A percentile compares a stretch with the other conserved stretches of the same genome.
Evolutionary conservation across 2,113 vertebrate species (phyloP).

Genomic region (Leptobrachium ailaonicum): DNA sequence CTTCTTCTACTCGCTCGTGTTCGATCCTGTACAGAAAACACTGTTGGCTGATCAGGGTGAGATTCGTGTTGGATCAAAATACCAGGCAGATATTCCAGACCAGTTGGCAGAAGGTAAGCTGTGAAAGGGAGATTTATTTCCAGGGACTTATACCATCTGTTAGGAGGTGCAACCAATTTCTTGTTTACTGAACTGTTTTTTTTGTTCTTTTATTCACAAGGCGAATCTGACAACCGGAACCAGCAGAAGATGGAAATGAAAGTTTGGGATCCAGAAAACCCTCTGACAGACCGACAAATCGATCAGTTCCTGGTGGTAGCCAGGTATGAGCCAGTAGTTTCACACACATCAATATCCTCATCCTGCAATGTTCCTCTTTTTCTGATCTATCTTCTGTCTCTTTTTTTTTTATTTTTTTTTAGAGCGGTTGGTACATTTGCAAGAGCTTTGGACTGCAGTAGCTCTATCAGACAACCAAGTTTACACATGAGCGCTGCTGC

Average conservation of each 20-base stretch:
- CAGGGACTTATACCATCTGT: not conserved
- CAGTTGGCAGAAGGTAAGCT: slow-evolving; percentile 80
- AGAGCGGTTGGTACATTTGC: slow-evolving; percentile 93
- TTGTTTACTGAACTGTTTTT: not conserved
- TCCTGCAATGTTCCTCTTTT: not conserved
- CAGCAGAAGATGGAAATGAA: slow-evolving; percentile 93
- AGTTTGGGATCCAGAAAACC: slow-evolving; percentile 91
- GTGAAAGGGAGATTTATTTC: too few species aligned
- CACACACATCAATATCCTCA: too few species aligned
- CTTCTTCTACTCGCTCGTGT: slow-evolving; percentile 93
- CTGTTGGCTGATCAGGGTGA: slow-evolving; percentile 90
- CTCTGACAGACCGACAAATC: slow-evolving; percentile 89
- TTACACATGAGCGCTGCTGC: slow-evolving; percentile 94
- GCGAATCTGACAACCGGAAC: slow-evolving; percentile 77
- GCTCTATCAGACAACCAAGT: slow-evolving; percentile 93
- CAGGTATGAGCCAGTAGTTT: slow-evolving; percentile 67
- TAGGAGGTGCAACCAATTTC: too few species aligned
- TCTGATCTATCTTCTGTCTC: not conserved
- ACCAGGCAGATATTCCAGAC: slow-evolving; percentile 91
- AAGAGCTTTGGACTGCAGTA: slow-evolving; percentile 90
- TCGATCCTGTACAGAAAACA: slow-evolving; percentile 91
- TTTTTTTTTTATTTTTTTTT: slow-evolving; percentile 24
- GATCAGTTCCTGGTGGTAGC: slow-evolving; percentile 95
- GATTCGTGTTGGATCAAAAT: slow-evolving; percentile 90
- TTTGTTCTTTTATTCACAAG: slow-evolving; percentile 55